Conservation (phyloP, 2,797 vertebrate species). For the Atherinosoma microstoma region DNA sequence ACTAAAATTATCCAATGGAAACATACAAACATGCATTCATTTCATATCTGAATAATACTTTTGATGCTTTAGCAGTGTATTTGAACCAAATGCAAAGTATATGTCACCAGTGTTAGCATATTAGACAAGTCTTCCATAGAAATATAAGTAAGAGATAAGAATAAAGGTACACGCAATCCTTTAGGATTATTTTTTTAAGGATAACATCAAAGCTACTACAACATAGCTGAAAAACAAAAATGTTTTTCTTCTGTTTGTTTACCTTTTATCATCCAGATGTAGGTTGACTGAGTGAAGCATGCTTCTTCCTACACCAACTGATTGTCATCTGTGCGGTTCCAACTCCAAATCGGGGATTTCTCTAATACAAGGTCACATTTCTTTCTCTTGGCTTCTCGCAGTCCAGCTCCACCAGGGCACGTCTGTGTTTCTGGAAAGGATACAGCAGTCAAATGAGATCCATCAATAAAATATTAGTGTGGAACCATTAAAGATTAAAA, state of each 20-base stretch:
- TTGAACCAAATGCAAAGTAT: neutral
- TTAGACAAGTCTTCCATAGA: conserved; percentile 4
- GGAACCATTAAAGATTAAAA: conserved; percentile 42
- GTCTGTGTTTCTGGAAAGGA: conserved; percentile 33
- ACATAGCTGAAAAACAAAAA: neutral
- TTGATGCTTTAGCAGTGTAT: neutral
- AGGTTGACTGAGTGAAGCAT: conserved; percentile 4
- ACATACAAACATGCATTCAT: neutral
- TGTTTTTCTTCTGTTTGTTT: neutral
- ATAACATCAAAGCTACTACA: neutral
- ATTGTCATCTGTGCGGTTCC: conserved; percentile 7
- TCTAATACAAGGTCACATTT: neutral
- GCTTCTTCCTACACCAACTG: neutral
- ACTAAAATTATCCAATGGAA: neutral
- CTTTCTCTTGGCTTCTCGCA: conserved; percentile 5
- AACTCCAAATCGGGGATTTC: conserved; percentile 19
- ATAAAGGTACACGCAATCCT: neutral
- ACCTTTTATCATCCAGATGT: conserved; percentile 10
- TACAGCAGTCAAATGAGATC: conserved; percentile 20
- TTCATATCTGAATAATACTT: neutral
- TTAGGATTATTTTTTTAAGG: neutral
- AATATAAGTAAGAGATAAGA: neutral
- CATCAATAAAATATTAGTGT: conserved; percentile 38
- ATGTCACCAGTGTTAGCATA: neutral
- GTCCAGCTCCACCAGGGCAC: conserved; percentile 3